Base-by-base conservation (phyloP, 2,888 invertebrate species). In the Latheticus oryzae region DNA sequence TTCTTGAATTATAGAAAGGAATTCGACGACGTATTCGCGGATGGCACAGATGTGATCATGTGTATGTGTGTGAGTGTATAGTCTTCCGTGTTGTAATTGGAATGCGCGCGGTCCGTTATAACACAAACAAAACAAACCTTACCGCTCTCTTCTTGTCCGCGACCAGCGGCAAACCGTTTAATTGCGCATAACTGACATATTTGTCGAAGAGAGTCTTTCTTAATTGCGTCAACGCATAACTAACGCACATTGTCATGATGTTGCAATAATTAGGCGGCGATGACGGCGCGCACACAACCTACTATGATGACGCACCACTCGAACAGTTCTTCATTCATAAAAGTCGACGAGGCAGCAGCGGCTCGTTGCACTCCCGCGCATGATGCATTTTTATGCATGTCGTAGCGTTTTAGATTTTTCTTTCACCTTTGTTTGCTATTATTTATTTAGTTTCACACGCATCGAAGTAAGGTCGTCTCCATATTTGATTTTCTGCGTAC, bases 61-160 rank as follows among this genome's bases (percentile, higher is more conserved):
- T n/a, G n/a, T n/a, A n/a, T n/a, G 24, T 26, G 42, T 8, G 16
- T 43, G 43, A 30, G 23, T 21, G 50, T 26, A 38, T n/a, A 23
- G 38, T 67, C 64, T 68, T 68, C 67, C 64, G 58, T 53, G 62
- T 62, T 56, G 60, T 38, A 61, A 55, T 62, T 69, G 73, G 73
- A 73, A 74, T 75, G 73, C 70, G 70, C 67, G 65, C 70, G 69
- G 70, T 69, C 73, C 73, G 73, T 74, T 73, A 72, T 61, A 67
- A 64, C 55, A 66, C 67, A 69, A 70, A 71, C 72, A 71, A 71
- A 72, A 71, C 70, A 70, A 62, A 61, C 51, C 62, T 50, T 56
- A 58, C 53, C 45, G 50, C 42, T 50, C 50, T 38, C 43, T 15
- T 61, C 54, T 56, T 58, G 9, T 9, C 55, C 45, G 26, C 48